phyloP scores from a whole-genome alignment of 2,113 vertebrate genomes.

The Gasterosteus nipponicus region DNA sequence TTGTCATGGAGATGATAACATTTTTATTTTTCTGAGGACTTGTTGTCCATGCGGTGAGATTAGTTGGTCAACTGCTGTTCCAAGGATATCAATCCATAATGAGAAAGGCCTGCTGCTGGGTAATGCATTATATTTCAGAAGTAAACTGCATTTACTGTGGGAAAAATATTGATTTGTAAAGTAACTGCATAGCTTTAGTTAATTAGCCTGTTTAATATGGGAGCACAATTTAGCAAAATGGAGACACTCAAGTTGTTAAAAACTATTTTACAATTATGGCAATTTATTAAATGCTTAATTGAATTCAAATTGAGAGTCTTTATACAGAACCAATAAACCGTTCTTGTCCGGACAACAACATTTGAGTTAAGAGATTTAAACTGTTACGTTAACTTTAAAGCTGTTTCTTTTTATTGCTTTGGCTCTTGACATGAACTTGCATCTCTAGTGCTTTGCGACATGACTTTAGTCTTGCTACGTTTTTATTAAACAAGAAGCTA shows the following conservation, averaged over 20 bases:
- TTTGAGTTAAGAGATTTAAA: neutral
- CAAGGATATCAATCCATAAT: neutral
- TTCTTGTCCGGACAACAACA: neutral
- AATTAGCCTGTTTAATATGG: neutral
- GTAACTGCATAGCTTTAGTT: neutral
- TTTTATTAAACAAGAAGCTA: neutral
- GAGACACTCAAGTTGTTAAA: neutral
- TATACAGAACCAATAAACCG: neutral
- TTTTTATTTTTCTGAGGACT: neutral
- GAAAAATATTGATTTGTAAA: neutral
- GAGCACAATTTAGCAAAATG: neutral
- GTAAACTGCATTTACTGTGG: neutral
- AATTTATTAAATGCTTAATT: neutral
- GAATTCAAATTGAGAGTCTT: neutral
- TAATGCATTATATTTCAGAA: neutral
- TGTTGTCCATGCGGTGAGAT: neutral
- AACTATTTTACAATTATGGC: neutral
- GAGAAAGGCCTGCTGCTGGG: neutral
- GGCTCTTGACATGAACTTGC: too few species aligned
- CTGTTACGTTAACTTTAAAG: neutral
- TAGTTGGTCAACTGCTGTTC: neutral
- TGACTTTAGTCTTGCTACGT: neutral
- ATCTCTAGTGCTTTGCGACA: neutral
- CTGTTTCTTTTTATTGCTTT: neutral
- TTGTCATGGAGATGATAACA: neutral